A percentile compares a stretch with the other conserved stretches of the same genome.
Conservation (phyloP, 2,797 vertebrate genomes). For the Parambassis ranga region DNA sequence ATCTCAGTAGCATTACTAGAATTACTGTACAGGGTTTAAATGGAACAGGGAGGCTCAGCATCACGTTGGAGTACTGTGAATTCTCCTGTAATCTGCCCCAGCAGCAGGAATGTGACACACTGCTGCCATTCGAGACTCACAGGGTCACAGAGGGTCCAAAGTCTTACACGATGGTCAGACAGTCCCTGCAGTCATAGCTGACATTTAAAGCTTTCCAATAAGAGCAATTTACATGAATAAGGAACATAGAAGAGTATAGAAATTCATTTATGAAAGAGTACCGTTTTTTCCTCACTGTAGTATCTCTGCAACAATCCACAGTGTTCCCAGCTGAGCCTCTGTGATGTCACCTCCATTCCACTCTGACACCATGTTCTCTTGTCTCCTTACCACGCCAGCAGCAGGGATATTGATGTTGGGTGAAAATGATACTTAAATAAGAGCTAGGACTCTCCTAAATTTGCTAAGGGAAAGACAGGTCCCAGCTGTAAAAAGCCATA, state of each 20-base stretch:
- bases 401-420: slow-evolving; percentile 62
- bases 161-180: slow-evolving; percentile 50
- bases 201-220: slow-evolving; percentile 41
- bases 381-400: slow-evolving; percentile 54
- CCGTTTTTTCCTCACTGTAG: slow-evolving; percentile 30
- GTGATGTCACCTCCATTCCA: slow-evolving; percentile 75
- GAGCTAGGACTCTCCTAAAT: too few relatives aligned
- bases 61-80: slow-evolving; percentile 68
- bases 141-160: slow-evolving; percentile 50
- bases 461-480: slow-evolving; percentile 60
- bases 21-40: slow-evolving; percentile 3
- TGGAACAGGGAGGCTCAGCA: too few relatives aligned
- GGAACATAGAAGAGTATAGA: neutral
- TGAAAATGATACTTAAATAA: slow-evolving; percentile 75
- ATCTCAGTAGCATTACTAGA: slow-evolving; percentile 38
- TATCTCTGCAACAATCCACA: slow-evolving; percentile 65
- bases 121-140: slow-evolving; percentile 43
- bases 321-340: slow-evolving; percentile 66
- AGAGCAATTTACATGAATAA: slow-evolving; percentile 3
- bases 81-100: slow-evolving; percentile 68
- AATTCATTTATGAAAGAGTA: too few relatives aligned
- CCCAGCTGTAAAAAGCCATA: slow-evolving; percentile 52
- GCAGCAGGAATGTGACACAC: slow-evolving; percentile 67
- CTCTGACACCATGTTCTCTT: slow-evolving; percentile 41
- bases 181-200: slow-evolving; percentile 21